phyloP scores from a whole-genome alignment of 2,113 vertebrate genomes.

The Corythornis cristatus region DNA sequence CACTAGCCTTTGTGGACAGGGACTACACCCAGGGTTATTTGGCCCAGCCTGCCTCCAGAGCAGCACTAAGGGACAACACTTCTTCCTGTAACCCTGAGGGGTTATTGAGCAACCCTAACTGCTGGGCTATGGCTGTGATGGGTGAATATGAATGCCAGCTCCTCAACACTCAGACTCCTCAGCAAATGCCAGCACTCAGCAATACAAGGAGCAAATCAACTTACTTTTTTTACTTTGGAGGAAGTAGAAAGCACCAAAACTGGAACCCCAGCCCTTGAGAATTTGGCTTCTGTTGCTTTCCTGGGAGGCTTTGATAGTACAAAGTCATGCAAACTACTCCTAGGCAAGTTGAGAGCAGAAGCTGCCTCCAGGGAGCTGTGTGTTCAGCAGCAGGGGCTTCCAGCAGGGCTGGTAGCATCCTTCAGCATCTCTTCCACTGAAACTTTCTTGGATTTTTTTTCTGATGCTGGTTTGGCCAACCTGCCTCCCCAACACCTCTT shows the following conservation, averaged over 20 bases:
- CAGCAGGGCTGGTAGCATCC: not conserved
- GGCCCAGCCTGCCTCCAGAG: not conserved
- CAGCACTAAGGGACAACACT: not conserved
- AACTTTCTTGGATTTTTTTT: not conserved
- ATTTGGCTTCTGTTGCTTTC: not conserved
- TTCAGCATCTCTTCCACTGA: not conserved
- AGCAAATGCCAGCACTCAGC: not conserved
- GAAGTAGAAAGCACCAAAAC: not conserved
- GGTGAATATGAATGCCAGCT: not conserved
- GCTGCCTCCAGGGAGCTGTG: too few species aligned
- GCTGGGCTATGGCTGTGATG: not conserved
- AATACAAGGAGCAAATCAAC: not conserved
- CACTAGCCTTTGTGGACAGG: rapidly evolving
- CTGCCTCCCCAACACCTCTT: not conserved
- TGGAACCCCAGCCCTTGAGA: not conserved
- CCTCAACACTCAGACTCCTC: not conserved
- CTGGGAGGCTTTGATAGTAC: not conserved
- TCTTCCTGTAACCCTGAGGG: not conserved
- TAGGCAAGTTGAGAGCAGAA: not conserved
- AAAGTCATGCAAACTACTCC: not conserved
- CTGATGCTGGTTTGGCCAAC: not conserved
- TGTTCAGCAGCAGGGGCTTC: not conserved
- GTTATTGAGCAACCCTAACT: not conserved
- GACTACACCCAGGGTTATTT: not conserved
- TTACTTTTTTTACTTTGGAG: not conserved